Conservation (phyloP, 2,888 invertebrate species). For the Carabus problematicus region DNA sequence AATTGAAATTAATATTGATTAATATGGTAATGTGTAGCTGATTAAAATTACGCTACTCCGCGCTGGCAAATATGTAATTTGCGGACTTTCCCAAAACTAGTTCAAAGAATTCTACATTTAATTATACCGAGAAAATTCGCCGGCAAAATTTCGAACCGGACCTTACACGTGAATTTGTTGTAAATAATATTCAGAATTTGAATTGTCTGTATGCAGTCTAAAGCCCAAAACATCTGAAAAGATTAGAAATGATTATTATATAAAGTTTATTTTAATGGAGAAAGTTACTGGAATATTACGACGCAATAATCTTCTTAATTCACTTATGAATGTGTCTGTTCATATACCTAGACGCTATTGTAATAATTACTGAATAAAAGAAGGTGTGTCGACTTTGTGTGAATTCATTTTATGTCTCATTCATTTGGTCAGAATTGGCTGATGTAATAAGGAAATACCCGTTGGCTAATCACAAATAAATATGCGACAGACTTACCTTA, state of each 20-base stretch:
- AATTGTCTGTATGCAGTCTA: no score
- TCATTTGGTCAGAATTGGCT: slow-evolving; percentile 32
- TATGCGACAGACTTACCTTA: background rate
- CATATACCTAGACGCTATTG: background rate
- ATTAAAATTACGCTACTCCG: slow-evolving; percentile 15
- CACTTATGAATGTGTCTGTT: no score
- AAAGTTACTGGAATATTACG: no score
- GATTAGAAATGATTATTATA: no score
- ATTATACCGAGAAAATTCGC: no score
- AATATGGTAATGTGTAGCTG: slow-evolving; percentile 21
- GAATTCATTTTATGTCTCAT: slow-evolving; percentile 31
- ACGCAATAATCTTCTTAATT: no score
- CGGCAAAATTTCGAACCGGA: no score
- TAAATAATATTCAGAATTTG: no score
- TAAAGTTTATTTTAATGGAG: no score
- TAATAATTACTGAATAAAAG: slow-evolving; percentile 28
- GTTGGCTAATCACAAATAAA: slow-evolving; percentile 26
- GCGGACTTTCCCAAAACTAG: slow-evolving; percentile 22
- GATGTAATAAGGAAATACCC: slow-evolving; percentile 40
- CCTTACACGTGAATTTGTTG: no score
- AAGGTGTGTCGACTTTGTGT: slow-evolving; percentile 24
- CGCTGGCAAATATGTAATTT: slow-evolving; percentile 20
- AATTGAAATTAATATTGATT: slow-evolving; percentile 14
- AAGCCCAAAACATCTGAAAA: no score
- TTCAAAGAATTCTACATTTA: background rate